Base-by-base conservation (phyloP, 2,797 vertebrate genomes). In the Alfaro cultratus region DNA sequence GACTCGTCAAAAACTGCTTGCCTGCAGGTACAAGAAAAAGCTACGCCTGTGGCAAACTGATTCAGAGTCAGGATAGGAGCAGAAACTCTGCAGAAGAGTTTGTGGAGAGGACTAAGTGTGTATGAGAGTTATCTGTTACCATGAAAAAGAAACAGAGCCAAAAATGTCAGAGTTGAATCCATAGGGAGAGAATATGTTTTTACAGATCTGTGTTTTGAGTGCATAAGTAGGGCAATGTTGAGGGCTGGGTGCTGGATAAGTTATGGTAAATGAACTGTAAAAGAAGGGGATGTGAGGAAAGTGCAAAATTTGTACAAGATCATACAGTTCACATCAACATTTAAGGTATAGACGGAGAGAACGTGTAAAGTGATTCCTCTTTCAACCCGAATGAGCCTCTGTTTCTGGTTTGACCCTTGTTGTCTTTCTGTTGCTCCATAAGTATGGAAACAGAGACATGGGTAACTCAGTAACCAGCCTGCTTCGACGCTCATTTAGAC, bases 381-480 rank as follows among this genome's bases (percentile, higher is more conserved):
- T 47, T 72, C n/a, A 5, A 43, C n/a, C 51, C n/a, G 26, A 64
- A 47, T 5, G 2, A 81, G 15, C 57, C 0, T 3, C 45, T 41
- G 5, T 18, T 51, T 64, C 64, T 70, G n/a, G 0, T 72, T 46
- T 72, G 83, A 88, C 86, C 88, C 80, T 82, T 80, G 39, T n/a
- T 81, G 16, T 36, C 62, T 57, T 16, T 34, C 41, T n/a, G 47
- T 45, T 2, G 67, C 45, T 16, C 15, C 26, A 31, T 34, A 62
- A 36, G 23, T 43, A 5, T 41, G 26, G 55, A 62, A 76, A 64
- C 43, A n/a, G 39, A 51, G 36, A 47, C 67, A 70, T 68, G 36
- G 16, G 45, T 79, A 80, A 82, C 86, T 86, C 79, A 87, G 84
- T 86, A 88, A 88, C 84, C 75, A 26, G 43, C 68, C 55, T 29